Conservation (phyloP, 2,797 vertebrate genomes). For the Amblyraja radiata region DNA sequence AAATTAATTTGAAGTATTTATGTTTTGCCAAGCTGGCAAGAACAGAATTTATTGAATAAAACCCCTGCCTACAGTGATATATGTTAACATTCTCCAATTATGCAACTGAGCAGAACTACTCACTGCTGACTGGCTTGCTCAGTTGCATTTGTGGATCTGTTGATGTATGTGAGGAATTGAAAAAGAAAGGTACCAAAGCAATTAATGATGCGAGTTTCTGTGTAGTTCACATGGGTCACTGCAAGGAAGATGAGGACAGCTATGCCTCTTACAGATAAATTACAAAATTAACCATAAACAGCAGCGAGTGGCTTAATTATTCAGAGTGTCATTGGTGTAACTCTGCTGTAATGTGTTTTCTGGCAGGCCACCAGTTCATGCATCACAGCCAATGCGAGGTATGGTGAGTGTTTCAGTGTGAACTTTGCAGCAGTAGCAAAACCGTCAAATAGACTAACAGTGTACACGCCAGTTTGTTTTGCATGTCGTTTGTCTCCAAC, state of each 20-base stretch:
- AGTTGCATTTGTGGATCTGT: not conserved
- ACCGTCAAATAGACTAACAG: not conserved
- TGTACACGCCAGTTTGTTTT: not conserved
- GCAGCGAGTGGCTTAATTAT: not conserved
- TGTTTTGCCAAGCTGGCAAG: not conserved
- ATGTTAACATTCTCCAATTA: not conserved
- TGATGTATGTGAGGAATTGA: not conserved
- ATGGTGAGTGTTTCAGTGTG: not conserved
- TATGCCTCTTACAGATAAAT: not conserved
- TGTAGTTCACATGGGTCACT: not conserved
- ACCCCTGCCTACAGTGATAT: not conserved
- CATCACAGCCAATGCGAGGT: not conserved
- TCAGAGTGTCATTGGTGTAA: not conserved
- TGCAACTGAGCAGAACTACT: not conserved
- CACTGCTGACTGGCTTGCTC: not conserved
- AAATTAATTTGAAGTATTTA: not conserved
- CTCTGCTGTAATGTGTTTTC: not conserved
- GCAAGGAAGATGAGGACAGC: not conserved
- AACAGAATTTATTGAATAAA: not conserved
- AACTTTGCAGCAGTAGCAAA: not conserved
- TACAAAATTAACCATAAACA: slow-evolving; percentile 5
- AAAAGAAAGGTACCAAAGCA: not conserved
- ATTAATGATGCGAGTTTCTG: not conserved
- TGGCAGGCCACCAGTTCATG: not conserved
- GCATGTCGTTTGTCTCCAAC: not conserved